A percentile compares a stretch with the other conserved stretches of the same genome.
Conservation (phyloP, 2,888 invertebrate genomes). For the Emmelina monodactyla region DNA sequence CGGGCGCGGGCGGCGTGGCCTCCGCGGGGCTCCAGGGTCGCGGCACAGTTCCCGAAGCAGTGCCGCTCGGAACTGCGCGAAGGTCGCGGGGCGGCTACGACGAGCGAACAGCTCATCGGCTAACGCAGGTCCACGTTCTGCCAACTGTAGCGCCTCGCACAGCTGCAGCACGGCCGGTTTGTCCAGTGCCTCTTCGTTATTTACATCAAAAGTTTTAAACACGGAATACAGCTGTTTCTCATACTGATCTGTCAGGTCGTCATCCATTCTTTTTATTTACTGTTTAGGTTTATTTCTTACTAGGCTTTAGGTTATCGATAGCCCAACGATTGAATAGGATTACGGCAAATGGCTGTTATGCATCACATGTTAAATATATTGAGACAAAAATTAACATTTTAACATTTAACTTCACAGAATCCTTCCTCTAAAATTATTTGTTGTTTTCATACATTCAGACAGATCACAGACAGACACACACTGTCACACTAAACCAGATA, state of each 20-base stretch:
- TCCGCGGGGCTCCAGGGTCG: slow-evolving; percentile 18
- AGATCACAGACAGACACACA: no score
- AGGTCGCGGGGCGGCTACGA: slow-evolving; percentile 63
- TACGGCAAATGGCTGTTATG: no score
- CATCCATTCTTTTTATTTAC: slow-evolving; percentile 42
- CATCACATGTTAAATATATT: no score
- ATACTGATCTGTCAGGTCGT: slow-evolving; percentile 71
- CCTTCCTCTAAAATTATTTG: no score
- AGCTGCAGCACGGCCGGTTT: slow-evolving; percentile 71
- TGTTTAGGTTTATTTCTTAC: no score
- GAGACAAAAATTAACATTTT: no score
- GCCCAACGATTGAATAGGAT: no score
- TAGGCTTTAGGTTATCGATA: no score
- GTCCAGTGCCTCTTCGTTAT: slow-evolving; percentile 73
- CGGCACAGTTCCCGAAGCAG: slow-evolving; percentile 74
- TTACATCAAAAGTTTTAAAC: slow-evolving; percentile 80
- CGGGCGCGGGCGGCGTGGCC: slow-evolving; percentile 35
- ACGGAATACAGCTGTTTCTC: slow-evolving; percentile 83
- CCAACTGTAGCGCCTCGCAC: slow-evolving; percentile 80
- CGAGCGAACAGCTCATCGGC: slow-evolving; percentile 67
- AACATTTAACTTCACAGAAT: no score
- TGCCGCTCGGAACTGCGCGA: slow-evolving; percentile 79
- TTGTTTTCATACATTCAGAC: no score
- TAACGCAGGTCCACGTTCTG: slow-evolving; percentile 72
- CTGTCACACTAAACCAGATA: no score